phyloP scores from a whole-genome alignment of 2,888 invertebrate species.

The Artemia sinica region DNA sequence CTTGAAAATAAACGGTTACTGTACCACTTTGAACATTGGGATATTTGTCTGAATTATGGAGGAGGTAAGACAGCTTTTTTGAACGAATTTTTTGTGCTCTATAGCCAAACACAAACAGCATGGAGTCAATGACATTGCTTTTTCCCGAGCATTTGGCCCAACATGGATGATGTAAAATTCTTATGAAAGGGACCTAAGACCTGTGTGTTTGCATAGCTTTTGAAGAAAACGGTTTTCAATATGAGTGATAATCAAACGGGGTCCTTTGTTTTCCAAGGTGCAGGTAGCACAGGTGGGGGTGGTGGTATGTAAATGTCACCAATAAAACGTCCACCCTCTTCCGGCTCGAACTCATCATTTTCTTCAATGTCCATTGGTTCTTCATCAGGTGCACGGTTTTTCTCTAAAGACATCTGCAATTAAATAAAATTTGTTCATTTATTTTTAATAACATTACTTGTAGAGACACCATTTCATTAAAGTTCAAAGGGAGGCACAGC shows the following conservation, averaged over 20 bases:
- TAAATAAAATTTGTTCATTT: too few species aligned
- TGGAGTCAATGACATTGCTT: conserved; percentile 95
- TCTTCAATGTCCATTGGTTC: conserved; percentile 20
- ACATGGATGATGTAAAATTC: conserved; percentile 90
- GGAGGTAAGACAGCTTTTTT: conserved; percentile 76
- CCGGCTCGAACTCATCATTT: conserved; percentile 27
- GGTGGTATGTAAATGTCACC: conserved; percentile 69
- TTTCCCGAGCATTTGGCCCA: conserved; percentile 97
- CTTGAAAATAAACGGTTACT: conserved; percentile 73
- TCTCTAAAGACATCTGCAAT: too few species aligned
- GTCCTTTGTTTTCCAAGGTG: conserved; percentile 53
- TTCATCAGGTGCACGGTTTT: background rate
- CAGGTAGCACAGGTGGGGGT: conserved; percentile 44
- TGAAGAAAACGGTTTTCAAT: conserved; percentile 87
- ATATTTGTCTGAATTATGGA: conserved; percentile 72
- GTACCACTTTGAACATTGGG: conserved; percentile 57
- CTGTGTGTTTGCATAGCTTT: conserved; percentile 76
- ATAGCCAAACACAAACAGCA: conserved; percentile 97
- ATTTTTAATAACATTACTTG: too few species aligned
- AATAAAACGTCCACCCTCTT: conserved; percentile 46
- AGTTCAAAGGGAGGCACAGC: too few species aligned
- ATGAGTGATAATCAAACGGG: conserved; percentile 70
- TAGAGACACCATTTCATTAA: too few species aligned
- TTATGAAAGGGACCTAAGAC: conserved; percentile 87
- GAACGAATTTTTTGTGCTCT: conserved; percentile 85